These are phyloP conservation scores for Grammomys surdaster DNA, from an alignment of 2,113 vertebrate species.

Conservation along the genomic window DNA sequence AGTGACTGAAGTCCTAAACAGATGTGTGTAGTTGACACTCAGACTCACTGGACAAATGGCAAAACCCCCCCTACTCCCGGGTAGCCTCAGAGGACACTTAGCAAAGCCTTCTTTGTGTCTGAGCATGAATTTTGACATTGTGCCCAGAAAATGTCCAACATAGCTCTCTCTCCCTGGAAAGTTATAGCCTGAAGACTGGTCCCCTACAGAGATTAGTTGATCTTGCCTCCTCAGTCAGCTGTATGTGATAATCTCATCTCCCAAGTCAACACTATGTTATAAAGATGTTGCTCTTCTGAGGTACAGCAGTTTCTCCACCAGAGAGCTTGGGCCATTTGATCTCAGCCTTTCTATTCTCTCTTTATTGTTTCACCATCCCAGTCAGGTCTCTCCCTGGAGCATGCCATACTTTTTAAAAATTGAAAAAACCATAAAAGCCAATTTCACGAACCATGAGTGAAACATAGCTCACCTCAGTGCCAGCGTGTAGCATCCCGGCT, in stretches of 20 bases:
- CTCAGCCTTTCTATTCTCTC: not conserved
- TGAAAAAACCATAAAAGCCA: not conserved
- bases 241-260: not conserved
- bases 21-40: not conserved
- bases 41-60: not conserved
- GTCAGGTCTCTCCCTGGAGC: not conserved
- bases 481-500: conserved; percentile 96
- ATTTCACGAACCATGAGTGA: not conserved
- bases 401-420: not conserved
- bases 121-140: not conserved
- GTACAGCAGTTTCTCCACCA: not conserved
- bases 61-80: not conserved
- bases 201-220: not conserved
- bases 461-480: conserved; percentile 92
- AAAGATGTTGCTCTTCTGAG: not conserved
- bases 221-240: not conserved
- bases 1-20: not conserved
- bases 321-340: not conserved
- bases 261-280: not conserved
- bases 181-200: not conserved
- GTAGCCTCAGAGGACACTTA: not conserved
- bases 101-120: not conserved
- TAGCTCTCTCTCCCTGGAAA: not conserved
- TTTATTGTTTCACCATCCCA: not conserved
- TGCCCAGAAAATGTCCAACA: not conserved